A percentile compares a stretch with the other conserved stretches of the same genome.
These are phyloP conservation scores for Dorcus parallelipipedus DNA, from an alignment of 2,888 invertebrate species.

Conservation along the genomic window DNA sequence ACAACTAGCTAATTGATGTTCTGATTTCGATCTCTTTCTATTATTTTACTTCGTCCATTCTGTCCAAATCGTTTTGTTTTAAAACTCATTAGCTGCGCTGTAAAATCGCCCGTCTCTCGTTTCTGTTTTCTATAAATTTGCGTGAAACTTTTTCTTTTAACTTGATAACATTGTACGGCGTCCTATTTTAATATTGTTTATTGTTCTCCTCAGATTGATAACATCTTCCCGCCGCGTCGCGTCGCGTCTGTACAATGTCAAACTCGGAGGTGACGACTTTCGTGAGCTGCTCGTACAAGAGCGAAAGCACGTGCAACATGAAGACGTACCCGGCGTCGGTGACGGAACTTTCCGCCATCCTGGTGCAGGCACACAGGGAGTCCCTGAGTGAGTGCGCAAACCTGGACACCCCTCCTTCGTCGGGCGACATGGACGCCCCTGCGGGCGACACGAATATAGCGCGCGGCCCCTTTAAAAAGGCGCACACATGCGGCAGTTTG, in stretches of 20 bases:
- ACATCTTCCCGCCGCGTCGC: too few species aligned
- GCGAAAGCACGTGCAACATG: not conserved
- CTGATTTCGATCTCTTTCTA: too few species aligned
- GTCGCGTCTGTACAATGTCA: not conserved
- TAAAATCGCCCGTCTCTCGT: too few species aligned
- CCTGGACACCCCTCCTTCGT: conserved; percentile 14
- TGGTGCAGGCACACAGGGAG: conserved; percentile 37
- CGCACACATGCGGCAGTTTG: conserved; percentile 49
- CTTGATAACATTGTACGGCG: too few species aligned
- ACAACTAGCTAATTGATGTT: too few species aligned
- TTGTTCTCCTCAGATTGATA: too few species aligned
- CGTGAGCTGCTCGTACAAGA: not conserved
- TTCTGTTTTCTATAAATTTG: too few species aligned
- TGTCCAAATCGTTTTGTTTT: too few species aligned
- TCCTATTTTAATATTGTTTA: too few species aligned
- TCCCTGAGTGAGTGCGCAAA: conserved; percentile 28
- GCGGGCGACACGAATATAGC: not conserved
- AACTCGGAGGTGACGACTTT: conserved; percentile 10
- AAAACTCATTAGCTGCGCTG: too few species aligned
- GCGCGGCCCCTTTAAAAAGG: conserved; percentile 29
- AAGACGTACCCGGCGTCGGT: conserved; percentile 32
- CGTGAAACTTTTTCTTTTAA: too few species aligned
- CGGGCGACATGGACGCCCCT: conserved; percentile 11
- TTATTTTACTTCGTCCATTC: too few species aligned
- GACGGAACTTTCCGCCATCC: conserved; percentile 33